Evolutionary conservation across 2,888 invertebrate genomes (phyloP).

Genomic region (Chrysodeixis includens): DNA sequence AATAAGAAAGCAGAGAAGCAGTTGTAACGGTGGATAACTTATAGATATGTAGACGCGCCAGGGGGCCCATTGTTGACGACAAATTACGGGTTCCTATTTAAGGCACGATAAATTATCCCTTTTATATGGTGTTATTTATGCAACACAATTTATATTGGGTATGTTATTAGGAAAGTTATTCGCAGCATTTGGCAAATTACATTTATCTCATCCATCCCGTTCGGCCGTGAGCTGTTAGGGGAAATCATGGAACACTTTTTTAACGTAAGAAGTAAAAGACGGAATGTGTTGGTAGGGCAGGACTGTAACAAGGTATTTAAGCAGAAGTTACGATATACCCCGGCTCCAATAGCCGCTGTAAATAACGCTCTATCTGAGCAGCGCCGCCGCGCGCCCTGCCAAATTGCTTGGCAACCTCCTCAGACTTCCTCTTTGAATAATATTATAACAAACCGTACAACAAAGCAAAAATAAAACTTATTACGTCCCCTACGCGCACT

Average conservation of each 20-base stretch:
- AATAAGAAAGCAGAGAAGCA: conserved; percentile 76
- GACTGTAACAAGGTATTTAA: conserved; percentile 83
- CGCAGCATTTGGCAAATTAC: conserved; percentile 28
- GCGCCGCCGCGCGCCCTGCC: conserved; percentile 79
- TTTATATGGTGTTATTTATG: conserved; percentile 65
- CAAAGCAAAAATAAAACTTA: conserved; percentile 79
- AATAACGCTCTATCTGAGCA: conserved; percentile 83
- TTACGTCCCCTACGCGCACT: conserved; percentile 60
- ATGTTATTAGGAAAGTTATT: conserved; percentile 42
- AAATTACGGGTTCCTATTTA: conserved; percentile 81
- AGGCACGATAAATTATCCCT: conserved; percentile 74
- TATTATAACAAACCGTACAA: conserved; percentile 81
- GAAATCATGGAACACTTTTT: conserved; percentile 63
- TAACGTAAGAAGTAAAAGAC: conserved; percentile 62
- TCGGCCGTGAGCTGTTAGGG: conserved; percentile 43
- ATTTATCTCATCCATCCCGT: conserved; percentile 30
- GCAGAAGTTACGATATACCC: conserved; percentile 82
- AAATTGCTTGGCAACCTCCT: conserved; percentile 87
- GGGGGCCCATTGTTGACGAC: conserved; percentile 76
- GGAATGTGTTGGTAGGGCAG: conserved; percentile 65
- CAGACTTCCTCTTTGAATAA: conserved; percentile 86
- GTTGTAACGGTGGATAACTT: conserved; percentile 81
- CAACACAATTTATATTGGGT: conserved; percentile 51
- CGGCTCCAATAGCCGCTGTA: conserved; percentile 80
- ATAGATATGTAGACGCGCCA: conserved; percentile 63